Conservation (phyloP, 2,888 invertebrate genomes). For the Branchinecta sandiegonensis region DNA sequence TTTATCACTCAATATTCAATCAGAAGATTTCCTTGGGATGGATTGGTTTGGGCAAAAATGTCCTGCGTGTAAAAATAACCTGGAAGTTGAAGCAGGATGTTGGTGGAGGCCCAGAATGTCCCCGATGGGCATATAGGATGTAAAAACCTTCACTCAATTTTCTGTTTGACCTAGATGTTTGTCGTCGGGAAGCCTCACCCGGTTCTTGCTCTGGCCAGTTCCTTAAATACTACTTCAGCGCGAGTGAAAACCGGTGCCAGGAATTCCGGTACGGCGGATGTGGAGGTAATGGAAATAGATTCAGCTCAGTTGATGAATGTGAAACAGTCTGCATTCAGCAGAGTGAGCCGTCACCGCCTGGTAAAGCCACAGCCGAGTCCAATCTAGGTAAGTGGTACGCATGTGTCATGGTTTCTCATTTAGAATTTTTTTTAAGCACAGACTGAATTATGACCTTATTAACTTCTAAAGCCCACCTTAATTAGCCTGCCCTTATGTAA, state of each 20-base stretch:
- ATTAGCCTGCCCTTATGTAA: no score
- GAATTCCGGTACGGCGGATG: slow-evolving; percentile 68
- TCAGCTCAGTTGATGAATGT: slow-evolving; percentile 57
- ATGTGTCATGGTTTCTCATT: no score
- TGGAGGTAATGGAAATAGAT: slow-evolving; percentile 67
- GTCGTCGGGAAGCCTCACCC: slow-evolving; percentile 47
- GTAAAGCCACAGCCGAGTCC: slow-evolving; percentile 30
- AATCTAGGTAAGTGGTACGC: slow-evolving; percentile 27
- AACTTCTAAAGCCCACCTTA: no score
- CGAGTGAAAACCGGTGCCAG: slow-evolving; percentile 44
- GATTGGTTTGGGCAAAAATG: no score
- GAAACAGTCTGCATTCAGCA: slow-evolving; percentile 50
- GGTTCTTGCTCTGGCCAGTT: slow-evolving; percentile 55
- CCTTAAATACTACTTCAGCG: slow-evolving; percentile 55
- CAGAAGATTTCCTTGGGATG: neutral
- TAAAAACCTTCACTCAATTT: no score
- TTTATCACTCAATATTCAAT: no score
- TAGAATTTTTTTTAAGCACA: no score
- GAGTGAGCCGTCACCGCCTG: slow-evolving; percentile 41
- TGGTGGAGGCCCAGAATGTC: no score
- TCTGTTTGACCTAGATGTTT: slow-evolving; percentile 46
- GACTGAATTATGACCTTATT: no score
- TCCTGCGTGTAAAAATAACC: rapidly evolving
- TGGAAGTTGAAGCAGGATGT: no score
- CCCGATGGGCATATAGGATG: no score